phyloP scores from a whole-genome alignment of 2,797 vertebrate genomes.

The Galagoides demidoff region DNA sequence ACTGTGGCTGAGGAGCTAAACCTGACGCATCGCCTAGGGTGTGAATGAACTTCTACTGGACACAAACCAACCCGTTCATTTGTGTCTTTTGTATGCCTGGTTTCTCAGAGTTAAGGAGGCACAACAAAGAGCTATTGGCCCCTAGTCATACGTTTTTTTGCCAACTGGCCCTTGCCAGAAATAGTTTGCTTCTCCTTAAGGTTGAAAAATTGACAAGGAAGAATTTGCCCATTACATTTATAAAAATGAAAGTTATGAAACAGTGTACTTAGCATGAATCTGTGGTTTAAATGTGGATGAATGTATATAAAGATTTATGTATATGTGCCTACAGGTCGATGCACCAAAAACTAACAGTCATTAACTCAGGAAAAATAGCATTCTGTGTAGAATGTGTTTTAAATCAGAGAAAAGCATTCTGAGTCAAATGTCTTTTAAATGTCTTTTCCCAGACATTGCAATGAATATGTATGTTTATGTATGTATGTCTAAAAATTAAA shows the following conservation, averaged over 20 bases:
- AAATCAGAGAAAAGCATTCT: slow-evolving; percentile 15
- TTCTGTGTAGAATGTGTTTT: background rate
- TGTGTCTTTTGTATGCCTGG: background rate
- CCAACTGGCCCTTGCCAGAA: background rate
- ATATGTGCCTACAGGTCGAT: background rate
- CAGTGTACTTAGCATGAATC: background rate
- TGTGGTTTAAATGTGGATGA: background rate
- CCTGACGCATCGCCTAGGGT: background rate
- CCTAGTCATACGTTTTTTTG: slow-evolving; percentile 14
- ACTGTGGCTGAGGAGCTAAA: background rate
- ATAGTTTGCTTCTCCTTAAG: background rate
- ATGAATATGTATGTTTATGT: background rate
- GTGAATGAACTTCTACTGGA: slow-evolving; percentile 7
- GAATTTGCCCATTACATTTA: background rate
- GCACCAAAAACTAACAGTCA: background rate
- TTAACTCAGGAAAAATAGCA: background rate
- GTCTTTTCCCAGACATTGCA: background rate
- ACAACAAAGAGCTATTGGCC: background rate
- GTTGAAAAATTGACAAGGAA: background rate
- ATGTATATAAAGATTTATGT: background rate
- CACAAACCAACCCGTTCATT: background rate
- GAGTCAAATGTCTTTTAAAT: background rate
- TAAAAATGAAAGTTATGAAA: slow-evolving; percentile 23
- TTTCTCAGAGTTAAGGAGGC: background rate
- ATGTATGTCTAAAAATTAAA: background rate